Conservation (phyloP, 2,888 invertebrate genomes). For the Parochlus steinenii region DNA sequence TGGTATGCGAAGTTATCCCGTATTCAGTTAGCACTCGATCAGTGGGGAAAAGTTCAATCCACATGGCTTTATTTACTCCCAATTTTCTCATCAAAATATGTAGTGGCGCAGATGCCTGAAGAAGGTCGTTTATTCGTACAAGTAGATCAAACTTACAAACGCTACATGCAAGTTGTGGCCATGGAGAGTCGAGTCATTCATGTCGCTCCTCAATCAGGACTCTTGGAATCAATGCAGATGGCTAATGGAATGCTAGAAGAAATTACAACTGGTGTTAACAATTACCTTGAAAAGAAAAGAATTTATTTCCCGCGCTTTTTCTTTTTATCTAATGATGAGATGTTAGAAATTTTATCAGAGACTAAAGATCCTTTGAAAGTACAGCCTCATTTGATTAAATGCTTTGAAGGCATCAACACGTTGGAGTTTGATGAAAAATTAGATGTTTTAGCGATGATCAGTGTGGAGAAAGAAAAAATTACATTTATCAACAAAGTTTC, state of each 20-base stretch:
- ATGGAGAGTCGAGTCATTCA: conserved; percentile 30
- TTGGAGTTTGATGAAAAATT: conserved; percentile 33
- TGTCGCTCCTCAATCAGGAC: conserved; percentile 38
- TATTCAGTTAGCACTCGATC: conserved; percentile 39
- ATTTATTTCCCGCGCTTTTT: conserved; percentile 55
- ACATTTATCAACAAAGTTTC: conserved; percentile 32
- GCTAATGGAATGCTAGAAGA: conserved; percentile 37
- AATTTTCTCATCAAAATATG: conserved; percentile 48
- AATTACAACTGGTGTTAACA: conserved; percentile 42
- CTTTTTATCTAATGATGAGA: conserved; percentile 58
- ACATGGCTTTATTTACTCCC: conserved; percentile 47
- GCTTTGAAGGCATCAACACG: conserved; percentile 48
- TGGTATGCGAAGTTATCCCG: conserved; percentile 42
- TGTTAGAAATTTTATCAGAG: conserved; percentile 54
- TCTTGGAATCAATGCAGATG: conserved; percentile 51
- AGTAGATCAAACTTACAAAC: conserved; percentile 32
- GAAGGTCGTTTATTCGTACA: conserved; percentile 40
- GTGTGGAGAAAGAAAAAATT: conserved; percentile 41
- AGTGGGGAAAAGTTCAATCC: conserved; percentile 47
- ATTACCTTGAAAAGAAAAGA: conserved; percentile 48
- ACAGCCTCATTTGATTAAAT: conserved; percentile 46
- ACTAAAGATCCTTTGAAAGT: conserved; percentile 42
- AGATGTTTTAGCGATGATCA: conserved; percentile 42
- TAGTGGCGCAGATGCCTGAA: conserved; percentile 45
- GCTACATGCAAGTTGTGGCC: conserved; percentile 27